Base-by-base conservation (phyloP, 1,140 invertebrate genomes). In the Hypothenemus hampei region DNA sequence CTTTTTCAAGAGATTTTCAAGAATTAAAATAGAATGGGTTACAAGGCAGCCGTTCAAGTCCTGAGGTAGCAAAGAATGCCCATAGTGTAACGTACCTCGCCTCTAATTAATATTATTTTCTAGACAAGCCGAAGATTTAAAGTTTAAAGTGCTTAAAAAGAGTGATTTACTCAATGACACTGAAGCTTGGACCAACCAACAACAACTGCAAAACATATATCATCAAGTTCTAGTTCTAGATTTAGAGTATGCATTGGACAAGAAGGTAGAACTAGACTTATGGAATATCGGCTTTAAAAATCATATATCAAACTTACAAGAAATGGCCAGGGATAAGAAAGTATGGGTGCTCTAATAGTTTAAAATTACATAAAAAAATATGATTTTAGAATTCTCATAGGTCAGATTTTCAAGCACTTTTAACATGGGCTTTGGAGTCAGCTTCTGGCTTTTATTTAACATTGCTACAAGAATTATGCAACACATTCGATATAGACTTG, bases 231-330 rank as follows among this genome's bases (percentile, higher is more conserved):
- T 93, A 23, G 78, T 90, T 31, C 72, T 85, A 40, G 88, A 91
- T 70, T 73, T 92, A 57, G 89, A 92, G 67, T 90, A 88, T 79
- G 88, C 89, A n/a, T 72, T 92, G 61, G 87, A 91, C 71, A 86
- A 87, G 66, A 91, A 91, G 75, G 86, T 91, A 16, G 90, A 93
- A 70, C 89, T 91, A 68, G 89, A 92, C 65, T 72, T 93, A 56
- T 93, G 90, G 90, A 93, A 89, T 70, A 77, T 88, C 68, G 87
- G 87, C 10, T 91, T 92, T 74, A 91, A 91, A 69, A 89, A 89
- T 71, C 86, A 89, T 69, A 93, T 93, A 70, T 85, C 81, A 53
- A 78, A 79, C 18, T 71, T 91, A 33, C 89, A 91, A 66, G 78
- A 79, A 16, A 80, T 85, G 48, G 79, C 82, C 7, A 87, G 86